Percentiles rank a stretch among this genome's conserved stretches.
Evolutionary conservation across 2,888 invertebrate genomes (phyloP).

Genomic region (Volucella inanis): DNA sequence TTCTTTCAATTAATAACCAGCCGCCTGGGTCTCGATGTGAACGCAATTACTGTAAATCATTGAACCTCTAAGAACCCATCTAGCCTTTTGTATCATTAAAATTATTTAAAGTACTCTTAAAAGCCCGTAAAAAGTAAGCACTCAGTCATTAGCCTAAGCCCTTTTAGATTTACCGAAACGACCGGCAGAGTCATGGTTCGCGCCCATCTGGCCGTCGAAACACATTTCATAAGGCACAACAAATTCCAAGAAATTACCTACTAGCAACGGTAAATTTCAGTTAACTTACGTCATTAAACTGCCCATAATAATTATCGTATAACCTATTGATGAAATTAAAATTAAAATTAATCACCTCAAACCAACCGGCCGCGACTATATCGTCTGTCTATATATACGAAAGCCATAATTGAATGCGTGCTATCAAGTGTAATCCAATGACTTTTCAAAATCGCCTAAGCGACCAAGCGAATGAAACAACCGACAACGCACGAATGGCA

Average conservation of each 20-base stretch:
- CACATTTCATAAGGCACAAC: constrained; percentile 39
- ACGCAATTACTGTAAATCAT: neutral
- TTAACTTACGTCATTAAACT: constrained; percentile 46
- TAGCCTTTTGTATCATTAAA: constrained; percentile 27
- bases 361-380: neutral
- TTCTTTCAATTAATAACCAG: too few species aligned
- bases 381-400: neutral
- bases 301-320: constrained; percentile 44
- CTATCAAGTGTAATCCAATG: constrained; percentile 37
- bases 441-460: constrained; percentile 32
- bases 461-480: neutral
- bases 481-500: constrained; percentile 32
- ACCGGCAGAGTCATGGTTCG: constrained; percentile 31
- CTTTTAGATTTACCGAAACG: constrained; percentile 42
- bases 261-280: constrained; percentile 43
- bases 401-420: constrained; percentile 8
- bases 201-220: constrained; percentile 40
- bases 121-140: constrained; percentile 16
- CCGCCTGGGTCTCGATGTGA: neutral
- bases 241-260: constrained; percentile 37
- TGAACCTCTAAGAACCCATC: constrained; percentile 1
- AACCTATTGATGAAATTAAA: constrained; percentile 58
- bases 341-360: constrained; percentile 39
- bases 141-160: constrained; percentile 50
- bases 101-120: constrained; percentile 22